Percentiles rank a stretch among this genome's conserved stretches.
These are phyloP conservation scores for Lysandra coridon DNA, from an alignment of 2,888 invertebrate species.

Conservation along the genomic window DNA sequence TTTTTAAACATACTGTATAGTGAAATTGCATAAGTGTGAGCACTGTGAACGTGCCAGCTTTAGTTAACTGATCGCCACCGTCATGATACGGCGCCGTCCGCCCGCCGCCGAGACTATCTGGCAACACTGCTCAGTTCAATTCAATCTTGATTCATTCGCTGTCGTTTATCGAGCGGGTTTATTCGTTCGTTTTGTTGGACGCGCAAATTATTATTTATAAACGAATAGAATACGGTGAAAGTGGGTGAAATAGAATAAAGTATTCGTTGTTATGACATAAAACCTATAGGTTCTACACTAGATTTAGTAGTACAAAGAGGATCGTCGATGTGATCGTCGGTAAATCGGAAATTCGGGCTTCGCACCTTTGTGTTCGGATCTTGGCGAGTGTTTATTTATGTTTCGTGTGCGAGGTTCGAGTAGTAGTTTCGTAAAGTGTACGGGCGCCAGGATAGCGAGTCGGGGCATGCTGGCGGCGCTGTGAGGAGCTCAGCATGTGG, in stretches of 20 bases:
- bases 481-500: conserved; percentile 44
- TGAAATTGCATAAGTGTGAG: no score
- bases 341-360: conserved; percentile 24
- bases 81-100: no score
- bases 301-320: neutral
- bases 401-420: conserved; percentile 63
- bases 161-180: conserved; percentile 48
- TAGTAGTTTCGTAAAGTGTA: conserved; percentile 73
- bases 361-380: conserved; percentile 27
- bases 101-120: no score
- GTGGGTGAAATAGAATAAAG: neutral
- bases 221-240: neutral
- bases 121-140: no score
- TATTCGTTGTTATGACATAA: conserved; percentile 53
- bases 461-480: conserved; percentile 44
- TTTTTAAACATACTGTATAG: no score
- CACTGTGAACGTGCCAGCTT: no score
- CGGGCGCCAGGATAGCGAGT: conserved; percentile 43
- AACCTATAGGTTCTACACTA: conserved; percentile 39
- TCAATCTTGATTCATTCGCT: conserved; percentile 33
- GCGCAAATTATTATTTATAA: conserved; percentile 1
- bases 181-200: conserved; percentile 39
- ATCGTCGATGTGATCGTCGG: neutral
- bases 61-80: no score
- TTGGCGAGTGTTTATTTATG: conserved; percentile 60